phyloP scores from a whole-genome alignment of 2,888 invertebrate genomes.

The Nineta flava region DNA sequence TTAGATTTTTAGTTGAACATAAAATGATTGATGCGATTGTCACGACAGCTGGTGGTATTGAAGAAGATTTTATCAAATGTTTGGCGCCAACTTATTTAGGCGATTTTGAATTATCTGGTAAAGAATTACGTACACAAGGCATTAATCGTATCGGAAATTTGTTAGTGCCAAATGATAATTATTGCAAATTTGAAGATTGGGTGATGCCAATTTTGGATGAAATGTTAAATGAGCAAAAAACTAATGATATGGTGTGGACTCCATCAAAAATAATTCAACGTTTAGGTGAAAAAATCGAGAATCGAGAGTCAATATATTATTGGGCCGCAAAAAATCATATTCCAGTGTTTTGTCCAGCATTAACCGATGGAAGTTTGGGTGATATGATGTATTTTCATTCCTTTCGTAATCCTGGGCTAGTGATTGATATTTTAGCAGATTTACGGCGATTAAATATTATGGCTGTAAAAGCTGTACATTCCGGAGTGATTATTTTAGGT shows the following conservation, averaged over 20 bases:
- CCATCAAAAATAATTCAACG: slow-evolving; percentile 75
- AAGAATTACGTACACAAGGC: slow-evolving; percentile 63
- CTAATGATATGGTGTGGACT: slow-evolving; percentile 65
- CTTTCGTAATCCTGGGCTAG: slow-evolving; percentile 77
- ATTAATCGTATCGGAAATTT: slow-evolving; percentile 80
- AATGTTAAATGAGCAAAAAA: slow-evolving; percentile 76
- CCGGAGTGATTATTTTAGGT: slow-evolving; percentile 94
- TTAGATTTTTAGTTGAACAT: slow-evolving; percentile 73
- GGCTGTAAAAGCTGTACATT: slow-evolving; percentile 80
- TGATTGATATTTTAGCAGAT: slow-evolving; percentile 88
- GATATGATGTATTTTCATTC: slow-evolving; percentile 99
- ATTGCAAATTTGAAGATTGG: slow-evolving; percentile 97
- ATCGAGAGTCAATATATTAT: slow-evolving; percentile 86
- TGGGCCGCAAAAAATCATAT: slow-evolving; percentile 96
- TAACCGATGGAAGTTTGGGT: slow-evolving; percentile 94
- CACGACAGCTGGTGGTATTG: slow-evolving; percentile 93
- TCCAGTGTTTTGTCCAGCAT: slow-evolving; percentile 92
- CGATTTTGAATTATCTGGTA: slow-evolving; percentile 72
- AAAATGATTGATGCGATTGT: slow-evolving; percentile 91
- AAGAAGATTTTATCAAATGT: slow-evolving; percentile 98
- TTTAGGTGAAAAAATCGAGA: slow-evolving; percentile 79
- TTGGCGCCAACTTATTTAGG: slow-evolving; percentile 88
- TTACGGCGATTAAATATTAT: slow-evolving; percentile 79
- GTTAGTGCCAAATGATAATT: slow-evolving; percentile 94
- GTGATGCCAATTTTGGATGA: slow-evolving; percentile 81